These are phyloP conservation scores for Scaptomyza reducta DNA, from an alignment of 2,888 invertebrate genomes.

Conservation along the genomic window DNA sequence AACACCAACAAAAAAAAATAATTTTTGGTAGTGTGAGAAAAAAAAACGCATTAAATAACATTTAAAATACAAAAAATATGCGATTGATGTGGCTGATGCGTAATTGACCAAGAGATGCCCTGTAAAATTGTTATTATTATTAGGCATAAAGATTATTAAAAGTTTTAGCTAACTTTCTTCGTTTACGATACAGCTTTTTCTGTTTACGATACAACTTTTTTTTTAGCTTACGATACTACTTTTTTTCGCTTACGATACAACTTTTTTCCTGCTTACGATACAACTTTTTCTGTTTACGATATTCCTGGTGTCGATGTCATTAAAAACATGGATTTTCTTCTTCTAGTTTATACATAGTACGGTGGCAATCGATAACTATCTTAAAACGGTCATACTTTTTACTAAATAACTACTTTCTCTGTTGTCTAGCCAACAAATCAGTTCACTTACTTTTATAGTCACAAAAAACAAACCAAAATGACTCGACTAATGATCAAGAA, in stretches of 20 bases:
- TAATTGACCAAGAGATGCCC: background rate
- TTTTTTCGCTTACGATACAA: background rate
- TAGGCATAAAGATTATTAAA: background rate
- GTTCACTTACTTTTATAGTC: background rate
- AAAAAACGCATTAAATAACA: conserved; percentile 31
- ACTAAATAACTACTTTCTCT: background rate
- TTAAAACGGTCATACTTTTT: background rate
- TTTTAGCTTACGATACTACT: no score
- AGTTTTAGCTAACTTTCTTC: no score
- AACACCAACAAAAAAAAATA: conserved; percentile 34
- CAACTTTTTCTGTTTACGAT: background rate
- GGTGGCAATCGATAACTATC: background rate
- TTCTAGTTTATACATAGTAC: no score
- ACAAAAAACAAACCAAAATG: background rate
- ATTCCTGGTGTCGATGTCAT: background rate
- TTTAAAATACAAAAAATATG: background rate
- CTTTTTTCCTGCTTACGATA: background rate
- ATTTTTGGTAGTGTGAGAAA: conserved; percentile 53
- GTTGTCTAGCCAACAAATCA: background rate
- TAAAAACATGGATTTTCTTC: no score
- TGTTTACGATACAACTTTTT: background rate
- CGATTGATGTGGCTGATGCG: background rate
- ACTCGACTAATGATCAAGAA: background rate
- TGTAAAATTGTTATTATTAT: background rate
- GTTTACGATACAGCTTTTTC: no score